These are phyloP conservation scores for Batillaria attramentaria DNA, from an alignment of 1,140 invertebrate genomes.

Conservation along the genomic window DNA sequence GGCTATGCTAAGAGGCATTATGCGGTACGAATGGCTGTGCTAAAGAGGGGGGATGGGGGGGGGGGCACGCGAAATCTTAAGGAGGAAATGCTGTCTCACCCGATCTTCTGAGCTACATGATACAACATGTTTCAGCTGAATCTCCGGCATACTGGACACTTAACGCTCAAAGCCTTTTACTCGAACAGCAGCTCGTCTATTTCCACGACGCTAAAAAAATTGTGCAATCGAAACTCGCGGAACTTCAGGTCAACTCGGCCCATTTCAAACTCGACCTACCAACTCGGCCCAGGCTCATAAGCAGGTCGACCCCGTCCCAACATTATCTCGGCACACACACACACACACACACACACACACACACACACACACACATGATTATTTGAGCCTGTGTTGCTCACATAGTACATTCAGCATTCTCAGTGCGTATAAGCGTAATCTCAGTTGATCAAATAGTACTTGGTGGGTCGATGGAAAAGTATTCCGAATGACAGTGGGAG, in stretches of 20 bases:
- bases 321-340: background rate
- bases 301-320: background rate
- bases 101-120: constrained; percentile 19
- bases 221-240: constrained; percentile 10
- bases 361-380: no score
- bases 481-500: no score
- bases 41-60: background rate
- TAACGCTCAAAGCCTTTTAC: background rate
- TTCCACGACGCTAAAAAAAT: background rate
- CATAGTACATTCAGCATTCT: no score
- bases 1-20: background rate
- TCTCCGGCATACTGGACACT: constrained; percentile 5
- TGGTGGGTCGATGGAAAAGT: no score
- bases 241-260: constrained; percentile 15
- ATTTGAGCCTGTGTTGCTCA: no score
- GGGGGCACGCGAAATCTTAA: background rate
- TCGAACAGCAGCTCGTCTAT: background rate
- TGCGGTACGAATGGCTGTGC: background rate
- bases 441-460: no score
- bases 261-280: background rate
- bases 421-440: no score
- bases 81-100: background rate
- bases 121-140: constrained; percentile 8
- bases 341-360: no score
- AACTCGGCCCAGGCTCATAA: background rate